Evolutionary conservation across 2,113 vertebrate genomes (phyloP).

Genomic region (Panthera tigris): DNA sequence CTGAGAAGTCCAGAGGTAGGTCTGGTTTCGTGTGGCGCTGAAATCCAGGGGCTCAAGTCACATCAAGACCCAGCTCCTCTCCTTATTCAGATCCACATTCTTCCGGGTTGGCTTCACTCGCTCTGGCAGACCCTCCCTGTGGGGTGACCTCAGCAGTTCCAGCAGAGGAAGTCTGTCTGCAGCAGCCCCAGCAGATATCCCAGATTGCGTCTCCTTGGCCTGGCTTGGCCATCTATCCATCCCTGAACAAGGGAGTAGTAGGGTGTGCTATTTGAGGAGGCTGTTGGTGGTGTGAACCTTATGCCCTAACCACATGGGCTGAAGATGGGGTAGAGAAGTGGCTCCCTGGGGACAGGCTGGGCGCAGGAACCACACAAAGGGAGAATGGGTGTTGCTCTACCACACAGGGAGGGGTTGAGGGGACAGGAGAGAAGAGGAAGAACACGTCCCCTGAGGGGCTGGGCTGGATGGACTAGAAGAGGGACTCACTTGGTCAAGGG

Average conservation of each 20-base stretch:
- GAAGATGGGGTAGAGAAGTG: background rate
- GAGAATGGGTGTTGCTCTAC: background rate
- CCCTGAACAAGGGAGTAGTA: background rate
- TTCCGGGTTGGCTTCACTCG: background rate
- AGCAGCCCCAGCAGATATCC: background rate
- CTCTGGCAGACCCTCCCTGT: background rate
- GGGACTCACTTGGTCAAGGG: background rate
- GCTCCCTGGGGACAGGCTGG: background rate
- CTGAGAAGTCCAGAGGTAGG: background rate
- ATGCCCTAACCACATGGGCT: background rate
- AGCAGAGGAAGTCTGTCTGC: background rate
- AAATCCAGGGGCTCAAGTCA: background rate
- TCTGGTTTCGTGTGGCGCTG: background rate
- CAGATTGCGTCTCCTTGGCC: background rate
- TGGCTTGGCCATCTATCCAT: background rate
- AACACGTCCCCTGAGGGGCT: too few species aligned
- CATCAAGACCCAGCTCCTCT: background rate
- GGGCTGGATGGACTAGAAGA: background rate
- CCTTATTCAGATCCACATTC: background rate
- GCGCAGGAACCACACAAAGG: background rate
- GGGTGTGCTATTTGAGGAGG: background rate
- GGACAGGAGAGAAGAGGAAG: background rate
- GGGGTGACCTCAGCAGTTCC: background rate
- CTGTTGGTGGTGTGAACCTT: background rate
- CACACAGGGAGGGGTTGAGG: background rate